A percentile compares a stretch with the other conserved stretches of the same genome.
These are phyloP conservation scores for Pelusios castaneus DNA, from an alignment of 2,113 vertebrate species.

Conservation along the genomic window DNA sequence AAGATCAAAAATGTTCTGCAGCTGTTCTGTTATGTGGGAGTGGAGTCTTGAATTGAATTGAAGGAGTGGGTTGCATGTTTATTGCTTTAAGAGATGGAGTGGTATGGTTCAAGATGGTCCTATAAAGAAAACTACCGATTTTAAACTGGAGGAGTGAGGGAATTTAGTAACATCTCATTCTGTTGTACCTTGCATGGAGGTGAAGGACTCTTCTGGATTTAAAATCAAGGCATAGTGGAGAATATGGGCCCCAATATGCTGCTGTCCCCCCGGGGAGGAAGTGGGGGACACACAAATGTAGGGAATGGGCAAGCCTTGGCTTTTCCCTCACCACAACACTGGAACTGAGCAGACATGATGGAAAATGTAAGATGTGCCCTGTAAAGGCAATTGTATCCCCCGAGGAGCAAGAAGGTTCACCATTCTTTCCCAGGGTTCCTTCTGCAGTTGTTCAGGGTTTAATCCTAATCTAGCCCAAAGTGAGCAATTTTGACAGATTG, in stretches of 20 bases:
- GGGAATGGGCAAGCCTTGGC: neutral
- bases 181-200: neutral
- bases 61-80: neutral
- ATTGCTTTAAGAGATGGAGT: neutral
- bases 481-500: neutral
- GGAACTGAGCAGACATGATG: neutral
- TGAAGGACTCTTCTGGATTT: neutral
- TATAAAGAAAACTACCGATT: neutral
- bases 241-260: neutral
- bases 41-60: neutral
- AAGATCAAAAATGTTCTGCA: neutral
- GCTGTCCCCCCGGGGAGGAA: neutral
- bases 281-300: neutral
- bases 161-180: neutral
- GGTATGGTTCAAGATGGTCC: neutral
- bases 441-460: fast-evolving
- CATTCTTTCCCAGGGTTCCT: neutral
- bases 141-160: neutral
- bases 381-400: neutral
- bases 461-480: neutral
- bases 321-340: neutral
- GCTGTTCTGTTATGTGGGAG: neutral
- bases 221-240: neutral
- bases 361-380: neutral
- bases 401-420: neutral